Percentiles rank a stretch among this genome's conserved stretches.
phyloP scores from a whole-genome alignment of 2,113 vertebrate species.

The Uria aalge region DNA sequence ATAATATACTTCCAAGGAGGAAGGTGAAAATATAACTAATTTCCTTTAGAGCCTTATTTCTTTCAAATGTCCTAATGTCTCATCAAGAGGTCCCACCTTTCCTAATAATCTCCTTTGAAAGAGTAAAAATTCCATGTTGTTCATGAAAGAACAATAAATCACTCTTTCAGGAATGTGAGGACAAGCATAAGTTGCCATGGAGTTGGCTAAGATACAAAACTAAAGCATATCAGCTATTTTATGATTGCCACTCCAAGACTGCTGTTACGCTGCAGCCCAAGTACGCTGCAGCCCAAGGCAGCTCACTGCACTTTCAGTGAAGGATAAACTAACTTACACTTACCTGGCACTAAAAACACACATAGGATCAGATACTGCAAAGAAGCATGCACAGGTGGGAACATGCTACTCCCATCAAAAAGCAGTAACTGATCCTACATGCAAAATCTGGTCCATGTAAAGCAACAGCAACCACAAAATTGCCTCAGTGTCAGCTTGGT shows the following conservation, averaged over 20 bases:
- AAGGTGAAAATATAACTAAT: neutral
- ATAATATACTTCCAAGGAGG: neutral
- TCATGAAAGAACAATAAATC: neutral
- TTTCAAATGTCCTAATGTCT: neutral
- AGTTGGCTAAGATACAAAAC: neutral
- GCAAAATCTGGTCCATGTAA: neutral
- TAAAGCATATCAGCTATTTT: neutral
- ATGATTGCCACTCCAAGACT: neutral
- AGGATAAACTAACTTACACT: neutral
- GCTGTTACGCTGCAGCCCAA: neutral
- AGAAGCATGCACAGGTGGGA: neutral
- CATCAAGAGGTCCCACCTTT: neutral
- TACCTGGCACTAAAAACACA: neutral
- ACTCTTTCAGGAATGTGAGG: neutral
- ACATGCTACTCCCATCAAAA: neutral
- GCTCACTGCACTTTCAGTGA: neutral
- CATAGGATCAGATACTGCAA: neutral
- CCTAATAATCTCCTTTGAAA: neutral
- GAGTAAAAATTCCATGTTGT: neutral
- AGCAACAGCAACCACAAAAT: neutral
- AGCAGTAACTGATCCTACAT: neutral
- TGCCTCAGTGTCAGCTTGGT: neutral
- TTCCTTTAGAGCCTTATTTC: neutral
- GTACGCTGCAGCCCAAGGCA: neutral
- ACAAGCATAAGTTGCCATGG: neutral